These are phyloP conservation scores for Chloebia gouldiae DNA, from an alignment of 2,113 vertebrate genomes.

Conservation along the genomic window DNA sequence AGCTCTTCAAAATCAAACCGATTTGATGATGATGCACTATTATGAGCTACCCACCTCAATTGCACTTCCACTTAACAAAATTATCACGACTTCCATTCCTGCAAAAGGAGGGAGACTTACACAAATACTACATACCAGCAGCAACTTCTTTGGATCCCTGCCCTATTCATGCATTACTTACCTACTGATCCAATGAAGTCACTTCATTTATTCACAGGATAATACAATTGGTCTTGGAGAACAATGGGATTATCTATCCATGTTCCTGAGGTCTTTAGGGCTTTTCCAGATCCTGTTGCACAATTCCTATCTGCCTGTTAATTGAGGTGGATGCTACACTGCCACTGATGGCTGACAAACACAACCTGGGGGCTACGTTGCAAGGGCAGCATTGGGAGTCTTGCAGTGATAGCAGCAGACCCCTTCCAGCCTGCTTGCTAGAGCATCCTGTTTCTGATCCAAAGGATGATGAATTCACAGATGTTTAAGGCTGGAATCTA, in stretches of 20 bases:
- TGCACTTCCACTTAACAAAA: conserved; percentile 8
- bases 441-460: background rate
- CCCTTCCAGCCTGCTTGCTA: background rate
- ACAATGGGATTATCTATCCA: fast-evolving
- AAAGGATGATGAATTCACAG: background rate
- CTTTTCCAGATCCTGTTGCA: background rate
- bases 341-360: background rate
- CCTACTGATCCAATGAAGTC: background rate
- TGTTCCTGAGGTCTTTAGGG: background rate
- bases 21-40: background rate
- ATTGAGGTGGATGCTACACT: background rate
- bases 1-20: conserved; percentile 23
- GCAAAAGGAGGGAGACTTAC: conserved; percentile 13
- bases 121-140: background rate
- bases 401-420: background rate
- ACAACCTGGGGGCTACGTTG: background rate
- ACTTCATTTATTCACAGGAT: background rate
- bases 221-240: background rate
- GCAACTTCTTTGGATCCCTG: background rate
- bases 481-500: background rate
- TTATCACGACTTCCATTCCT: conserved; percentile 7
- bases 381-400: fast-evolving
- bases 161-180: background rate
- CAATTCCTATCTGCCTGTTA: background rate
- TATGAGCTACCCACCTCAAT: background rate